Evolutionary conservation across 1,140 invertebrate species (phyloP), one percentile per base, ranked within the genome.

Genomic region (Eriocheir sinensis): DNA sequence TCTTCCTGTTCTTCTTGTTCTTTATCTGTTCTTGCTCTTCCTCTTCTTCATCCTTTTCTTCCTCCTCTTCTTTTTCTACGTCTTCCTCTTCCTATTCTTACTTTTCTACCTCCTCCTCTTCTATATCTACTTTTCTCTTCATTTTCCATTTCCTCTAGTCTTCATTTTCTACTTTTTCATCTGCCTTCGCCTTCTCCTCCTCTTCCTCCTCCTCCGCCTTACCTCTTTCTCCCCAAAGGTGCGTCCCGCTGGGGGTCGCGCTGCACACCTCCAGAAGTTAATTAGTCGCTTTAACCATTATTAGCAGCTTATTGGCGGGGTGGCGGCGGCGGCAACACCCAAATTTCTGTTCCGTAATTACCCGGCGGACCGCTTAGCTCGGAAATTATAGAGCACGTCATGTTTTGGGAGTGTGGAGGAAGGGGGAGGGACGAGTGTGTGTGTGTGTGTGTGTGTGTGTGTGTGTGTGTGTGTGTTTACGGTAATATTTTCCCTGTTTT

Each of bases 401-500:
- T 72, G 60, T 4, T 72, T 72, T 21, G n/a, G n/a, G n/a, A n/a
- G n/a, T n/a, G n/a, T n/a, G n/a, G n/a, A n/a, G n/a, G n/a, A n/a
- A n/a, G n/a, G n/a, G n/a, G n/a, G n/a, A n/a, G n/a, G n/a, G n/a
- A n/a, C n/a, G n/a, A n/a, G n/a, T n/a, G n/a, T n/a, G 17, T 72
- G 9, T 48, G 15, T 48, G 44, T 48, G 44, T 48, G 44, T 48
- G 44, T 48, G 44, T 53, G 48, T 53, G 48, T 53, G 48, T 53
- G 48, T 53, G 48, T 53, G 48, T 53, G 60, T 72, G 60, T 72
- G 60, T 72, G 60, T 53, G 60, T 72, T n/a, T n/a, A n/a, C n/a
- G n/a, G n/a, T n/a, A n/a, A n/a, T n/a, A n/a, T n/a, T n/a, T n/a
- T n/a, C n/a, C n/a, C n/a, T n/a, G n/a, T n/a, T n/a, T n/a, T n/a